phyloP scores from a whole-genome alignment of 2,888 invertebrate genomes.

The Fragum sueziense region DNA sequence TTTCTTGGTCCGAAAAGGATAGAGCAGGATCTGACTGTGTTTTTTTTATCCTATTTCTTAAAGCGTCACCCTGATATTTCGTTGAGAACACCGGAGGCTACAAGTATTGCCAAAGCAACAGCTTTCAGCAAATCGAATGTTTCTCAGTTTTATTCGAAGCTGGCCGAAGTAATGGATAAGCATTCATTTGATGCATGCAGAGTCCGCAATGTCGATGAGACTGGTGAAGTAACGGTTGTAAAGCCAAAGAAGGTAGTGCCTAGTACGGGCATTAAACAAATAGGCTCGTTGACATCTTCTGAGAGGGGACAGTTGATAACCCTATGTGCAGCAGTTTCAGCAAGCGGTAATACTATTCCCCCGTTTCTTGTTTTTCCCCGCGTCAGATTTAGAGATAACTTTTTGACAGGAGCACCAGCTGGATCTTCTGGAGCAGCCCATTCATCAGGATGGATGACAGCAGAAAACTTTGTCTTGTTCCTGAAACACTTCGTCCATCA shows the following conservation, averaged over 20 bases:
- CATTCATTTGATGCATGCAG: constrained; percentile 4
- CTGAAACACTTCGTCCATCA: constrained; percentile 74
- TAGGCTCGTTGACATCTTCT: constrained; percentile 35
- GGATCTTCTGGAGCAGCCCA: constrained; percentile 38
- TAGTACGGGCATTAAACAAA: constrained; percentile 26
- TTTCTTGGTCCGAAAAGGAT: constrained; percentile 20
- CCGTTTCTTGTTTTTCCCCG: constrained; percentile 52
- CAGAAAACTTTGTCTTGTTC: constrained; percentile 66
- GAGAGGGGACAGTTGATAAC: constrained; percentile 38
- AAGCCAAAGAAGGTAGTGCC: constrained; percentile 41
- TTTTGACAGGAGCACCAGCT: constrained; percentile 31
- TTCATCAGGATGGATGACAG: constrained; percentile 74
- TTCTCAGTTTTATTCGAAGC: constrained; percentile 4
- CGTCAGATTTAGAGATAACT: constrained; percentile 31
- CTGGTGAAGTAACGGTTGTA: constrained; percentile 54
- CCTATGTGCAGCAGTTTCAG: constrained; percentile 11
- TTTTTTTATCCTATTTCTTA: constrained; percentile 28
- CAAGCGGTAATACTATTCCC: constrained; percentile 38
- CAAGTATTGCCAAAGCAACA: constrained; percentile 36
- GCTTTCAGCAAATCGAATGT: constrained; percentile 33
- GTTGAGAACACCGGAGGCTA: constrained; percentile 30
- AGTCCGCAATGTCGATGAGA: constrained; percentile 56
- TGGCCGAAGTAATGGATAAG: constrained; percentile 24
- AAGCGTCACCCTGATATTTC: constrained; percentile 18
- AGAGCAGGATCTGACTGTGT: constrained; percentile 31